Evolutionary conservation across 2,113 vertebrate genomes (phyloP), one percentile per base, ranked within the genome.

Genomic region (Gymnogyps californianus): DNA sequence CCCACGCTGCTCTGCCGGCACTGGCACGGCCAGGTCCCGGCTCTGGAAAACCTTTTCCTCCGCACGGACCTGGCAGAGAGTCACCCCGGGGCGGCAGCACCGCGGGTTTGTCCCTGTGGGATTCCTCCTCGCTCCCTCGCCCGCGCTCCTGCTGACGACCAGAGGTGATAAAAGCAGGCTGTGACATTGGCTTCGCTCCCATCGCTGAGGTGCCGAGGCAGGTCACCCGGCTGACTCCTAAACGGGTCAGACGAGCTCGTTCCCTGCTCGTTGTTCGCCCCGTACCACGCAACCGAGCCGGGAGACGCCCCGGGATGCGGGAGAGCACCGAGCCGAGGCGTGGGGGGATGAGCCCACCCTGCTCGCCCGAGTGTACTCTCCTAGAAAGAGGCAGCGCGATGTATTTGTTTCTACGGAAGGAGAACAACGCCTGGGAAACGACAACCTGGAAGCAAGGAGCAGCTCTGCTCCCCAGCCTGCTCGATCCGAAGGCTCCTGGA

Each of bases 31-130:
- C 19, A 26, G 10, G 6, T 26, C 44, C 59, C 4, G 1, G 32
- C 44, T 52, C 52, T 58, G 22, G 17, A 25, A 44, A 75, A 26
- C 4, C 38, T 52, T 19, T 7, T 74, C 24, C 44, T 51, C 28
- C 0, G 0, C 31, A 4, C 0, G 7, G 34, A 34, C 22, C 40
- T 7, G 21, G 26, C 4, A 4, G 13, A 49, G 29, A 16, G 10
- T 7, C 40, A 9, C 31, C 29, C 22, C 19, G 1, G 44, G 22
- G 47, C 5, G 6, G 51, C 22, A 14, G 61, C n/a, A 7, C 17
- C 2, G 4, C 0, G 8, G 40, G 16, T 15, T 26, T 9, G 28
- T 54, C 47, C 76, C 57, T 2, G 17, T 1, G 4, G 70, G 70
- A 16, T 32, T 38, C 54, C 87, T 67, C 69, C 61, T n/a, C 0